Base-by-base conservation (phyloP, 2,113 vertebrate species). In the Myotis lucifugus region DNA sequence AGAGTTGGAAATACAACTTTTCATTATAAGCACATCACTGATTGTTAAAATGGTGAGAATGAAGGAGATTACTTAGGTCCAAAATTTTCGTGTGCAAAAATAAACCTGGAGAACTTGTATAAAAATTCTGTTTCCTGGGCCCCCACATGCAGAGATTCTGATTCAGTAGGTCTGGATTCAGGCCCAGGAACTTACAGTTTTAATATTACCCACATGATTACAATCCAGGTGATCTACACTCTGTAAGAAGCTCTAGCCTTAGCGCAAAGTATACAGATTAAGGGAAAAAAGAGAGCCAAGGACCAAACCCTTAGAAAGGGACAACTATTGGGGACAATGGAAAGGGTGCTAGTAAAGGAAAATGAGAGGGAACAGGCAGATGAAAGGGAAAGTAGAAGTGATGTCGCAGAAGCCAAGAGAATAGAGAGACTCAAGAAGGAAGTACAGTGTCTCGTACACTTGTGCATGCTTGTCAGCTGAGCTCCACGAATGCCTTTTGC, bases 11-110 rank as follows among this genome's bases (percentile, higher is more conserved):
- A 73, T 25, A 61, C 0, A 73, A 48, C 73, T 83, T 87, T 87
- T 67, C 70, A 23, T 90, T 77, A 23, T 13, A 69, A 90, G 12
- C 5, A 4, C 66, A 66, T 25, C 18, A 1, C 29, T 89, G 17
- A 72, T 81, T 73, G 42, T 72, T 92, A 74, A 56, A 89, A 72
- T 77, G 85, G 18, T 77, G 50, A 90, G 21, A 92, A 66, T 40
- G 34, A 85, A 25, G 17, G 61, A 40, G 29, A 25, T 40, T 70
- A 42, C 46, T 70, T 79, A 70, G 50, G 77, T 59, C 67, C 29
- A 46, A 93, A 29, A 81, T 70, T 94, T 81, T 56, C 73, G 1
- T 84, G 10, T 85, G 61, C 37, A 70, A 90, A 85, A 83, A 15
- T 66, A 50, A 76, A 64, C 32, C 25, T 48, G 56, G 56, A 73